Evolutionary conservation across 2,888 invertebrate genomes (phyloP).

Genomic region (Hetaerina titia): DNA sequence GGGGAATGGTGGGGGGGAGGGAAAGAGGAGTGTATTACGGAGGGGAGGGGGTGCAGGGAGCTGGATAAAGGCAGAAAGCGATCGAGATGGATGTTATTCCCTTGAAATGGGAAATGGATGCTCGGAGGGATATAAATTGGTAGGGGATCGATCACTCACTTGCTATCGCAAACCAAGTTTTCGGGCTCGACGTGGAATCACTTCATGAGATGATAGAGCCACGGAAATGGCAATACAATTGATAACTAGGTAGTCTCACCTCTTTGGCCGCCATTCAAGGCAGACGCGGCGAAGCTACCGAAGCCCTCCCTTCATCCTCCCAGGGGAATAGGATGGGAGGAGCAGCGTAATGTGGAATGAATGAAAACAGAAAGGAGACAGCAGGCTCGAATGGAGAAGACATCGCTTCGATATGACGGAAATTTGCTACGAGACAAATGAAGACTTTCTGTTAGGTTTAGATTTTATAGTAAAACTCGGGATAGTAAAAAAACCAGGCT

Average conservation of each 20-base stretch:
- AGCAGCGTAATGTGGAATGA: background rate
- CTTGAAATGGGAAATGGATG: conserved; percentile 27
- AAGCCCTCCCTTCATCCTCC: background rate
- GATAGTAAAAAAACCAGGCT: too few species aligned
- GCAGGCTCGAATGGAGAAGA: background rate
- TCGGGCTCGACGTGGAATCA: background rate
- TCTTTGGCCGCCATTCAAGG: background rate
- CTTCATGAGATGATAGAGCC: conserved; percentile 6
- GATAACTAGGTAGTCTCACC: background rate
- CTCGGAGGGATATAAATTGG: conserved; percentile 5
- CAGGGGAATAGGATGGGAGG: background rate
- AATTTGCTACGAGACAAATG: background rate
- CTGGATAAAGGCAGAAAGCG: background rate
- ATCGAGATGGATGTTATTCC: conserved; percentile 31
- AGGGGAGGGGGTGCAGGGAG: background rate
- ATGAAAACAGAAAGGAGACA: background rate
- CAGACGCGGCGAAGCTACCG: background rate
- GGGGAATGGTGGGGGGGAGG: background rate
- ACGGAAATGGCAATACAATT: conserved; percentile 32
- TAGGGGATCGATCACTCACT: background rate
- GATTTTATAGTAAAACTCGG: background rate
- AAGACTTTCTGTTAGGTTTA: background rate
- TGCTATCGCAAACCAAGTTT: conserved; percentile 23
- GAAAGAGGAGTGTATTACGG: background rate
- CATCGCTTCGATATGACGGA: background rate